Conservation (phyloP, 2,888 invertebrate species). For the Troides oblongomaculatus region DNA sequence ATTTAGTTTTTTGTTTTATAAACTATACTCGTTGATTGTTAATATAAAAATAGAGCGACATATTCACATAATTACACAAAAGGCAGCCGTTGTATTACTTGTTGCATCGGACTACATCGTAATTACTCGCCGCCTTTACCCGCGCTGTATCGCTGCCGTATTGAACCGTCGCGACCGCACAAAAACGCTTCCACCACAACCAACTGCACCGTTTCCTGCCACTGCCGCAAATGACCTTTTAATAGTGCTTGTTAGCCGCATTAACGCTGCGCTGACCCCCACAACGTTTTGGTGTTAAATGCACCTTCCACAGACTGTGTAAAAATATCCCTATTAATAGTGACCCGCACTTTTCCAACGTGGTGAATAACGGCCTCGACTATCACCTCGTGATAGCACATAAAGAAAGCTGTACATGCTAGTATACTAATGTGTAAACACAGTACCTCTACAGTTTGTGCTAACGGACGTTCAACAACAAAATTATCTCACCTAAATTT, state of each 20-base stretch:
- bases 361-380: no score
- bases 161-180: conserved; percentile 42
- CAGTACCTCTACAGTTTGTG: no score
- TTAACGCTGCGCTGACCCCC: conserved; percentile 56
- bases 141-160: conserved; percentile 36
- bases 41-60: conserved; percentile 5
- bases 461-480: no score
- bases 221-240: conserved; percentile 71
- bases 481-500: no score
- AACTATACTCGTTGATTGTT: neutral
- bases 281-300: conserved; percentile 22
- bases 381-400: no score
- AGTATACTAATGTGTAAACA: no score
- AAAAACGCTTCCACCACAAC: conserved; percentile 54
- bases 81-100: conserved; percentile 33
- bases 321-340: no score
- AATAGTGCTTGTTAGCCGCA: conserved; percentile 59
- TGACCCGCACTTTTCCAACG: no score
- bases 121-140: conserved; percentile 34
- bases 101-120: conserved; percentile 40
- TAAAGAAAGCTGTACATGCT: no score
- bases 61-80: conserved; percentile 6
- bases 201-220: conserved; percentile 65
- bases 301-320: neutral
- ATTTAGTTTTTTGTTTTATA: no score